These are phyloP conservation scores for Cisticola juncidis DNA, from an alignment of 2,113 vertebrate genomes.

Conservation along the genomic window DNA sequence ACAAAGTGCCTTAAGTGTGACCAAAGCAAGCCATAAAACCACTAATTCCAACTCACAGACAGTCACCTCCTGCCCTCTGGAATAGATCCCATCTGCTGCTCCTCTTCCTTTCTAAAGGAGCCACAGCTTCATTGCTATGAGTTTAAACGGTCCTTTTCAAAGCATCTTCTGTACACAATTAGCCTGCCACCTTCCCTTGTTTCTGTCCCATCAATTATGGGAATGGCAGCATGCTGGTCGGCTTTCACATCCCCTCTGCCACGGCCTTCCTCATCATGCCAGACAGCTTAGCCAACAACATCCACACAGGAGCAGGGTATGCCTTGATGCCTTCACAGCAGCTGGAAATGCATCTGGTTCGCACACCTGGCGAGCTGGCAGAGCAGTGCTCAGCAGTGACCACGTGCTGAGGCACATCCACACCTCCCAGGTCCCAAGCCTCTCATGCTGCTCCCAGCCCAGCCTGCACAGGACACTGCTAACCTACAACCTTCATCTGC, in stretches of 20 bases:
- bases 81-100: background rate
- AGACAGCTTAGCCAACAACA: background rate
- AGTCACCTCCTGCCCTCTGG: background rate
- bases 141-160: background rate
- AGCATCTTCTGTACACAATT: background rate
- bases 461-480: rapidly evolving
- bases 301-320: rapidly evolving
- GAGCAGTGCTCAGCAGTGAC: rapidly evolving
- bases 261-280: background rate
- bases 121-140: background rate
- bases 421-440: background rate
- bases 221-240: background rate
- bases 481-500: background rate
- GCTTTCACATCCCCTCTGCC: background rate
- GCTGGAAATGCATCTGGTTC: rapidly evolving
- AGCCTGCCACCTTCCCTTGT: background rate
- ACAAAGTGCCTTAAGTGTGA: background rate
- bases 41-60: background rate
- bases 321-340: background rate
- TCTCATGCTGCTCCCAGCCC: rapidly evolving
- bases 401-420: rapidly evolving
- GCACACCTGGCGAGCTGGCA: rapidly evolving
- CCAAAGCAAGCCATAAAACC: slow-evolving; percentile 12
- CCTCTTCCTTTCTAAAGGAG: background rate
- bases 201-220: background rate